Evolutionary conservation across 2,797 vertebrate genomes (phyloP).

Genomic region (Phoeniculus purpureus): DNA sequence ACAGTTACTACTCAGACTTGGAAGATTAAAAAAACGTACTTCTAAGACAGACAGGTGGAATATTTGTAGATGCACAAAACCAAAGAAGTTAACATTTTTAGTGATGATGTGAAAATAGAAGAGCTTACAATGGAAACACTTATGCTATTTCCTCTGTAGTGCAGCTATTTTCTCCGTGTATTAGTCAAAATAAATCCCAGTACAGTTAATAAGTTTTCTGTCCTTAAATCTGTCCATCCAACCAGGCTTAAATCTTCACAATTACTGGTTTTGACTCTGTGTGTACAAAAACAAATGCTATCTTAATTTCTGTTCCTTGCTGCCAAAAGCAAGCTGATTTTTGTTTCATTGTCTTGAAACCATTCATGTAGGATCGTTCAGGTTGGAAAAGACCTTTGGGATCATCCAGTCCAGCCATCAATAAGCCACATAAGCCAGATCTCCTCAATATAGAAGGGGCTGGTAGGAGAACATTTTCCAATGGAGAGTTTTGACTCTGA

Average conservation of each 20-base stretch:
- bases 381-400: too few relatives aligned
- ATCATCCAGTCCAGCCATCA: too few relatives aligned
- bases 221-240: not conserved
- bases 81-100: not conserved
- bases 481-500: not conserved
- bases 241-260: slow-evolving; percentile 8
- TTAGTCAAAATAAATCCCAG: not conserved
- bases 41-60: not conserved
- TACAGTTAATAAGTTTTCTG: not conserved
- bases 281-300: not conserved
- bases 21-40: not conserved
- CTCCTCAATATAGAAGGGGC: not conserved
- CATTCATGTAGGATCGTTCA: too few relatives aligned
- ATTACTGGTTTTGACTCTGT: not conserved
- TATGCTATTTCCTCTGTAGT: not conserved
- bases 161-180: not conserved
- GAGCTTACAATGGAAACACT: not conserved
- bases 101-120: not conserved
- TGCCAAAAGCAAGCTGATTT: slow-evolving; percentile 14
- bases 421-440: not conserved
- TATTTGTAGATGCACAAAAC: not conserved
- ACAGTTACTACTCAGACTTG: not conserved
- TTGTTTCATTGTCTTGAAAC: slow-evolving; percentile 8
- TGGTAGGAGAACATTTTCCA: not conserved
- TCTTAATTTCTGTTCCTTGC: not conserved